Evolutionary conservation across 1,140 invertebrate genomes (phyloP).

Genomic region (Sesamia nonagrioides): DNA sequence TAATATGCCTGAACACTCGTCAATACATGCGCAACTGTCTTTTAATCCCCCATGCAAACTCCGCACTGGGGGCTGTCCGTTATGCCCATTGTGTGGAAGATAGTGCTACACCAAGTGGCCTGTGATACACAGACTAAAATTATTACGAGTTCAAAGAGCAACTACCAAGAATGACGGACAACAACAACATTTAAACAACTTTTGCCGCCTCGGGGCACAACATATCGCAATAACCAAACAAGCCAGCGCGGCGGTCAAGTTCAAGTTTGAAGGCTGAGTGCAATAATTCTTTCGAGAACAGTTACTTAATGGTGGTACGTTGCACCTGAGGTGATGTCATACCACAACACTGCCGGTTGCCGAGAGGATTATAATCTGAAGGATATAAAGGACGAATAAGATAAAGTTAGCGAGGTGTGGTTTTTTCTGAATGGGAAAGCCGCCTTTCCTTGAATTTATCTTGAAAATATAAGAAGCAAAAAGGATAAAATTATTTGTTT

Average conservation of each 20-base stretch:
- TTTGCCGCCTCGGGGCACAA: not conserved
- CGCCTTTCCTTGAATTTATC: too few species aligned
- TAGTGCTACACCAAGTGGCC: too few species aligned
- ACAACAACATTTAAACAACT: not conserved
- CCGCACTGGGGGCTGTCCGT: too few species aligned
- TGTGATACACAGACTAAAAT: not conserved
- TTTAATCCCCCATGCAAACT: too few species aligned
- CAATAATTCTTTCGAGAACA: conserved; percentile 4
- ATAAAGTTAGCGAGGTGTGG: not conserved
- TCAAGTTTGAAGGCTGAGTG: not conserved
- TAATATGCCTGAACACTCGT: too few species aligned
- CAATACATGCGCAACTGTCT: too few species aligned
- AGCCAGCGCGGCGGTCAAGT: not conserved
- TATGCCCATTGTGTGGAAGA: too few species aligned
- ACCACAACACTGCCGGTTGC: not conserved
- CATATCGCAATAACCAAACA: not conserved
- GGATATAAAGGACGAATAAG: not conserved
- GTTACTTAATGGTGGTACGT: conserved; percentile 1
- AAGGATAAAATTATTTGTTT: too few species aligned
- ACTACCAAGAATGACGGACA: not conserved
- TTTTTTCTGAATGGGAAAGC: too few species aligned
- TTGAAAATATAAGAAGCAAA: too few species aligned
- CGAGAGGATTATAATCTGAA: not conserved
- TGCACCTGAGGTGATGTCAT: conserved; percentile 7
- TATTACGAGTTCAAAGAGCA: not conserved